Base-by-base conservation (phyloP, 2,113 vertebrate species). In the Channa argus region DNA sequence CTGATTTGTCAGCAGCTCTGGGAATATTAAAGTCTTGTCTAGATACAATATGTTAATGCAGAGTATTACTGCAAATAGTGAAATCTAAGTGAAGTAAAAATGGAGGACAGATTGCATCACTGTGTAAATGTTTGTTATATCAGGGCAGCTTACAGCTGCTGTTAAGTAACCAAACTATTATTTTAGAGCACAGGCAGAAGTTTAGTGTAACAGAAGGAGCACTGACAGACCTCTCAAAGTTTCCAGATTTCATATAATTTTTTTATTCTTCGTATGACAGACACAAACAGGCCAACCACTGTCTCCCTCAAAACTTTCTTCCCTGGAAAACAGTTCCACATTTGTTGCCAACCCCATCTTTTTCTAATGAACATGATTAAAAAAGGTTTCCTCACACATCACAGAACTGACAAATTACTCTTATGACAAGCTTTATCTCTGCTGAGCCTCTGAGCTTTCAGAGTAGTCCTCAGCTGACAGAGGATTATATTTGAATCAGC, bases 101-200 rank as follows among this genome's bases (percentile, higher is more conserved):
- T 33, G 2, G 10, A 15, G 44, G 12, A 37, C 7, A 5, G 53
- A 60, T 69, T 14, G 24, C 38, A 61, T 76, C 47, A 46, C 6
- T 47, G 2, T 47, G 8, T 44, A 6, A 15, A 2, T 8, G 34
- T 51, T 49, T 47, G 71, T 49, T 71, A 13, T 6, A 70, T 69
- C 2, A n/a, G 13, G 12, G 6, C 44, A 51, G 39, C 5, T 7
- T 65, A 41, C 24, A 70, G 74, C 62, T 78, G 66, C 56, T 76
- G 78, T 54, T 86, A 43, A 68, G 61, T 60, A 36, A 75, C 37
- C 39, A 64, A 84, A 74, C 43, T n/a, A 71, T 79, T 89, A 81
- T 85, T 87, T 82, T 66, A 52, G 81, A 51, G 50, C 13, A 58
- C 24, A 52, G 24, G 38, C 4, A 6, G 37, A 14, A 41, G 49